These are phyloP conservation scores for Larimichthys polyactis DNA, from an alignment of 2,113 vertebrate genomes.

Conservation along the genomic window DNA sequence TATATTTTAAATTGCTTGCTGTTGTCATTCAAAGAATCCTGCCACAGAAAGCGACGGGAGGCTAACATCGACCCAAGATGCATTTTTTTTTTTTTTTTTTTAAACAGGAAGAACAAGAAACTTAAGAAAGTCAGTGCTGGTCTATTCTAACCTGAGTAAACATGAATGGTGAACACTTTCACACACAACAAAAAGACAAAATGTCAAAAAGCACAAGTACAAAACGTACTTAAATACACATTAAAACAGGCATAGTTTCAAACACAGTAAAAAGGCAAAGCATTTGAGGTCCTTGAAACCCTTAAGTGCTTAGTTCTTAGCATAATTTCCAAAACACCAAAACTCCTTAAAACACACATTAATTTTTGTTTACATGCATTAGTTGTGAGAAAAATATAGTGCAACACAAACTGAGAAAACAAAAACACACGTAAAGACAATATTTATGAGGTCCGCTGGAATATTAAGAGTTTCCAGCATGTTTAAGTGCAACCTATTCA, in stretches of 20 bases:
- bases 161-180: not conserved
- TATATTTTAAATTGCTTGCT: not conserved
- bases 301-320: not conserved
- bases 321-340: not conserved
- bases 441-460: not conserved
- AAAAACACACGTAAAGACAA: not conserved
- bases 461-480: too few species aligned
- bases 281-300: not conserved
- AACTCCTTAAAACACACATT: constrained; percentile 18
- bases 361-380: constrained; percentile 15
- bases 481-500: not conserved
- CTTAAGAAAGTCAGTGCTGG: not conserved
- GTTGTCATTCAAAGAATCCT: not conserved
- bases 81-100: too few species aligned
- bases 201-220: not conserved
- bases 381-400: not conserved
- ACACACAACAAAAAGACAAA: not conserved
- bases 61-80: not conserved
- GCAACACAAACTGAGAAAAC: constrained; percentile 10
- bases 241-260: constrained; percentile 24
- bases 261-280: constrained; percentile 5
- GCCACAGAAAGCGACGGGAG: not conserved
- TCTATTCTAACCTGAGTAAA: not conserved
- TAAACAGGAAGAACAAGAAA: not conserved
- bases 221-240: not conserved